phyloP scores from a whole-genome alignment of 2,888 invertebrate species.

The Vandiemenella viatica region DNA sequence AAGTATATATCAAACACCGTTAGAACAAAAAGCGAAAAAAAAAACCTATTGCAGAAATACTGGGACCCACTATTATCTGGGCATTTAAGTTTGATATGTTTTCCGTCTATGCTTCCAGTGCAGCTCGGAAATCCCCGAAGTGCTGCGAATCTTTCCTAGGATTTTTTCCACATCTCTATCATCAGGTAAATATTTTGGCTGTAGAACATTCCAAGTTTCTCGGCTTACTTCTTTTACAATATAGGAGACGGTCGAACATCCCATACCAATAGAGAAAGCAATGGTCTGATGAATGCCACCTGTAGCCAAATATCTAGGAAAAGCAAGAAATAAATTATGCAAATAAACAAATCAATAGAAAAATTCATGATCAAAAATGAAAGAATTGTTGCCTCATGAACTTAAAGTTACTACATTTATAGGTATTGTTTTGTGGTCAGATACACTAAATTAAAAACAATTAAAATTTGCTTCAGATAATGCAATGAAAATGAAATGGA shows the following conservation, averaged over 20 bases:
- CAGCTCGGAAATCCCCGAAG: neutral
- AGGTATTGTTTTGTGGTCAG: neutral
- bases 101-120: neutral
- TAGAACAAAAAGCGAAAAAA: neutral
- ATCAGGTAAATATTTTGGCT: too few relatives aligned
- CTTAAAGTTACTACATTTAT: neutral
- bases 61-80: neutral
- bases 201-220: neutral
- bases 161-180: neutral
- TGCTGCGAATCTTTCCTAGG: neutral
- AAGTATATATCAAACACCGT: neutral
- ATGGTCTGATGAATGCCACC: neutral
- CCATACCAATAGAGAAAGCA: neutral
- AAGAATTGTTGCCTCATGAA: neutral
- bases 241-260: neutral
- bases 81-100: neutral
- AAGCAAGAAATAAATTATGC: too few relatives aligned
- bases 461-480: neutral
- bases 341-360: too few relatives aligned
- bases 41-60: neutral
- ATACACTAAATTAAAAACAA: neutral
- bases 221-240: neutral
- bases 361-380: too few relatives aligned
- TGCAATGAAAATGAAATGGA: neutral
- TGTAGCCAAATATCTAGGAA: too few relatives aligned